Conservation (phyloP, 2,888 invertebrate genomes). For the Margaritifera margaritifera region DNA sequence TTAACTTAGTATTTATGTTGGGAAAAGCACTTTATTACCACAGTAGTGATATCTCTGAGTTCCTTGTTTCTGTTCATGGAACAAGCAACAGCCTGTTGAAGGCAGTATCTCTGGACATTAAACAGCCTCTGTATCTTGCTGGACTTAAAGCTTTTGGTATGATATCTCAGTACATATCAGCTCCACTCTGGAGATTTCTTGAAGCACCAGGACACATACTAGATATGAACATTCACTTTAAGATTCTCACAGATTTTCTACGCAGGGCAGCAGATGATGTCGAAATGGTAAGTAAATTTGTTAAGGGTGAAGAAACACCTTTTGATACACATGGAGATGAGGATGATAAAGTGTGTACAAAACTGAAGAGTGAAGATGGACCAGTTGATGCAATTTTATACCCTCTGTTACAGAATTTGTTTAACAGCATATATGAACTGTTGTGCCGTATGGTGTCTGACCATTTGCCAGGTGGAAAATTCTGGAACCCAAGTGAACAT, state of each 20-base stretch:
- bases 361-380: constrained; percentile 4
- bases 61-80: constrained; percentile 16
- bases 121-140: constrained; percentile 18
- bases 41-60: constrained; percentile 5
- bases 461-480: constrained; percentile 28
- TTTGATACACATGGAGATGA: constrained; percentile 8
- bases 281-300: constrained; percentile 11
- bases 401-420: constrained; percentile 20
- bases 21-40: constrained; percentile 17
- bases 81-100: constrained; percentile 18
- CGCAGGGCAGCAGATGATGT: constrained; percentile 14
- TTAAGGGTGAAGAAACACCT: constrained; percentile 13
- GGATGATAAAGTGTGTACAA: constrained; percentile 8
- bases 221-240: constrained; percentile 25
- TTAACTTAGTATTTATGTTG: constrained; percentile 24
- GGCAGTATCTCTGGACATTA: constrained; percentile 23
- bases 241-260: constrained; percentile 21
- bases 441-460: constrained; percentile 26
- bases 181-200: constrained; percentile 25
- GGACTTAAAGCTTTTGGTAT: constrained; percentile 25
- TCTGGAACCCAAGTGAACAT: constrained; percentile 11
- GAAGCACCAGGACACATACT: constrained; percentile 23
- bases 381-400: constrained; percentile 9
- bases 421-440: constrained; percentile 15
- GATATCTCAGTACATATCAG: constrained; percentile 20